Conservation (phyloP, 2,888 invertebrate species). For the Melanchra persicariae region DNA sequence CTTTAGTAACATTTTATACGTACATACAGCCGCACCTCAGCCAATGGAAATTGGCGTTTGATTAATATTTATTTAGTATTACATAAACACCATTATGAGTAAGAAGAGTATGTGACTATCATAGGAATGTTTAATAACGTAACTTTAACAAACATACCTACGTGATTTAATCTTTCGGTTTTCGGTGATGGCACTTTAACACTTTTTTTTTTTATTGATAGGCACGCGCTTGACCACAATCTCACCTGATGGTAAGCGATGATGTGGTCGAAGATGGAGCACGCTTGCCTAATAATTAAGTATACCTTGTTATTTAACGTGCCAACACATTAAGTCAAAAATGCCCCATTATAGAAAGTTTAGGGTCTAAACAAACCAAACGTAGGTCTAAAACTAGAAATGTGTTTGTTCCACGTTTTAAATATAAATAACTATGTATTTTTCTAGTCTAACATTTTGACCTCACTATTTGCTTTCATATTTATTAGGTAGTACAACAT, state of each 20-base stretch:
- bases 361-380: constrained; percentile 16
- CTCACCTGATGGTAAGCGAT: too few relatives aligned
- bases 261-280: too few relatives aligned
- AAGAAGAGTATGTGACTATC: constrained; percentile 28
- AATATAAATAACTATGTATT: constrained; percentile 45
- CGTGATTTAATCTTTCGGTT: background rate
- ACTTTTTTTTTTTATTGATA: too few relatives aligned
- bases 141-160: constrained; percentile 9
- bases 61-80: constrained; percentile 1
- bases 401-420: constrained; percentile 12
- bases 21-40: constrained; percentile 40
- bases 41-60: constrained; percentile 28
- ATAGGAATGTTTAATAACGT: constrained; percentile 27
- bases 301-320: too few relatives aligned
- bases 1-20: constrained; percentile 33
- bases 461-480: constrained; percentile 89
- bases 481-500: constrained; percentile 67
- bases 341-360: background rate
- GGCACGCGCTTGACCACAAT: too few relatives aligned
- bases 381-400: constrained; percentile 55
- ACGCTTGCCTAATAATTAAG: too few relatives aligned
- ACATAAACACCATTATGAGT: background rate
- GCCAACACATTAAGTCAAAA: too few relatives aligned
- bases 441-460: constrained; percentile 68
- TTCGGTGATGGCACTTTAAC: constrained; percentile 2